phyloP scores from a whole-genome alignment of 2,888 invertebrate genomes.

The Eurytoma adleriae region DNA sequence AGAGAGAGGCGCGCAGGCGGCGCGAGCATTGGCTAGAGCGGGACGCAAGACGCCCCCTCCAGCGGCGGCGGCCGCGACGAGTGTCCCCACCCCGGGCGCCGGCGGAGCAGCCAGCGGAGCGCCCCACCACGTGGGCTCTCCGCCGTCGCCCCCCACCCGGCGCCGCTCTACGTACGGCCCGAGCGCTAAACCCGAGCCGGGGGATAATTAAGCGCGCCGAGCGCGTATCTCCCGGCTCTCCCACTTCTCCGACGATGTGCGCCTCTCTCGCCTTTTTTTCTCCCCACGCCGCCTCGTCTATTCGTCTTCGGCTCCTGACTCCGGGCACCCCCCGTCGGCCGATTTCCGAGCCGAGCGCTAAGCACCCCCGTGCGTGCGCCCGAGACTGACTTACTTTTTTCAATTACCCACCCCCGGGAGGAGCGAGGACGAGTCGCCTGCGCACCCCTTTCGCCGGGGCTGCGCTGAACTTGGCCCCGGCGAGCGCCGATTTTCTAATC shows the following conservation, averaged over 20 bases:
- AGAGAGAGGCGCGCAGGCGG: not conserved
- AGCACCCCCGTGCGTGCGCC: no score
- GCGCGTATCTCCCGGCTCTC: conserved; percentile 68
- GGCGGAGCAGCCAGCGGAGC: not conserved
- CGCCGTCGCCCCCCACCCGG: not conserved
- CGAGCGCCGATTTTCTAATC: no score
- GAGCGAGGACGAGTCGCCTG: no score
- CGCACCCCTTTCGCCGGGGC: no score
- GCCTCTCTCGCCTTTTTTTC: conserved; percentile 14
- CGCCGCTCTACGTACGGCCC: no score
- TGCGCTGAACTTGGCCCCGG: no score
- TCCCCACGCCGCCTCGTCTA: conserved; percentile 55
- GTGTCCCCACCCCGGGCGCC: not conserved
- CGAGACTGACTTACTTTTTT: no score
- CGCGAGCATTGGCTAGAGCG: not conserved
- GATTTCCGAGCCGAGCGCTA: no score
- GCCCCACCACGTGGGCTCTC: not conserved
- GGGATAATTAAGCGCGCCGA: conserved; percentile 75
- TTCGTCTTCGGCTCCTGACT: conserved; percentile 45
- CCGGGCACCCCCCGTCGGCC: no score
- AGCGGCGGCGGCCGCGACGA: not conserved
- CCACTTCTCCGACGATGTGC: conserved; percentile 50
- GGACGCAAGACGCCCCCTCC: conserved; percentile 15
- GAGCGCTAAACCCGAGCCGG: conserved; percentile 59
- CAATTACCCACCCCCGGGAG: no score